Evolutionary conservation across 1,140 invertebrate genomes (phyloP), one percentile per base, ranked within the genome.

Genomic region (Oscheius sp.): DNA sequence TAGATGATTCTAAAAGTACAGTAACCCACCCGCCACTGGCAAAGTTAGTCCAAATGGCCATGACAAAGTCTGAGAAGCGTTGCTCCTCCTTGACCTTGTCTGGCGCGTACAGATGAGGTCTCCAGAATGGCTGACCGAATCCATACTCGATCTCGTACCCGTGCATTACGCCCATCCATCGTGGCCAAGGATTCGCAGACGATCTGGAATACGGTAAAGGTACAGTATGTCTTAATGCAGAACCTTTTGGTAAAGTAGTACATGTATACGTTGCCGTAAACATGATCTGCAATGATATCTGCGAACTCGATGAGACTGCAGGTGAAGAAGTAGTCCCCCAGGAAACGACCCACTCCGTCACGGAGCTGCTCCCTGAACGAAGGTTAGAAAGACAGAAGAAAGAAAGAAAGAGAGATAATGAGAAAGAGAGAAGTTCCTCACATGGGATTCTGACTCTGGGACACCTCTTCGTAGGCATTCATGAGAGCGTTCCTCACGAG

Each of bases 321-420:
- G 0, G 93, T 93, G 85, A 97, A 97, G 79, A 95, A 92, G 82
- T 92, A 94, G 85, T 98, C 95, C 1, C 94, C 94, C n/a, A 97
- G 92, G 86, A 96, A 84, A 2, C 83, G 76, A 3, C 78, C 81
- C 36, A 83, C 78, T 10, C 83, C 82, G 69, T 84, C 82, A 1
- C 82, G 68, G 18, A 73, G 64, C 26, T 68, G n/a, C 65, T 80
- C 79, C 2, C 59, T 29, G 23, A 73, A 66, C 10, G 34, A 64
- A 13, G 26, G 29, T 35, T n/a, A n/a, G n/a, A n/a, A n/a, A n/a
- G 42, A 13, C 20, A 13, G 42, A 13, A 13, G 28, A 23, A 10
- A 45, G 13, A 64, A 31, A 45, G 29, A 45, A 42, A 1, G 29
- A 64, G 62, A 29, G 62, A 45, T 18, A 20, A n/a, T 49, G 29